These are phyloP conservation scores for Watsonalla binaria DNA, from an alignment of 2,888 invertebrate species.

Conservation along the genomic window DNA sequence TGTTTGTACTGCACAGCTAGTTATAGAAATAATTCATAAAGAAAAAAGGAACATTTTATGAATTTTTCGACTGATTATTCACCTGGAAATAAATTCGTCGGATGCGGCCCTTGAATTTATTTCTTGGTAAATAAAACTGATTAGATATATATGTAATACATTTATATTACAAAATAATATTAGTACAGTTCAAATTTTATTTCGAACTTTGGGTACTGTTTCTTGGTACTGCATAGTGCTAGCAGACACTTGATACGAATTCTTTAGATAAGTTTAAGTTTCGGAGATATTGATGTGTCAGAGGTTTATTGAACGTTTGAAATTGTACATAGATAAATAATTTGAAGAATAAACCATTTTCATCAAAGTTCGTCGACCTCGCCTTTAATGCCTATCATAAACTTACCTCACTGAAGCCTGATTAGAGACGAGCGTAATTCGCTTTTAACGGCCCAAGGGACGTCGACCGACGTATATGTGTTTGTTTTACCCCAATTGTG, in stretches of 20 bases:
- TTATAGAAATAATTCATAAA: no score
- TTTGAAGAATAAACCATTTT: conserved; percentile 14
- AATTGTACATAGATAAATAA: conserved; percentile 1
- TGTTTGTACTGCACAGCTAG: no score
- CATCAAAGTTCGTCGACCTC: conserved; percentile 55
- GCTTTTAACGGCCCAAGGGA: conserved; percentile 38
- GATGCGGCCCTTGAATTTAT: no score
- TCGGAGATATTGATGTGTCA: conserved; percentile 10
- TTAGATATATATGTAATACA: no score
- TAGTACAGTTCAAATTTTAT: no score
- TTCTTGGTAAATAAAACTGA: no score
- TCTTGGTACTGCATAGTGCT: conserved; percentile 2
- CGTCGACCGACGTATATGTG: conserved; percentile 38
- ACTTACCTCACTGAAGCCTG: conserved; percentile 48
- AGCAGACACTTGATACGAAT: conserved; percentile 10
- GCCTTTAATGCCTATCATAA: conserved; percentile 62
- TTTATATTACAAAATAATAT: no score
- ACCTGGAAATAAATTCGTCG: no score
- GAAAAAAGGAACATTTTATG: no score
- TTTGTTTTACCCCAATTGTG: conserved; percentile 47
- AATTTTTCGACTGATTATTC: no score
- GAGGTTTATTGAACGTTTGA: conserved; percentile 4
- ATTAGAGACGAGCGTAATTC: conserved; percentile 48
- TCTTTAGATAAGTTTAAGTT: conserved; percentile 11
- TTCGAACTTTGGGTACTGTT: neutral